phyloP scores from a whole-genome alignment of 2,888 invertebrate genomes.

The Galeruca laticollis region DNA sequence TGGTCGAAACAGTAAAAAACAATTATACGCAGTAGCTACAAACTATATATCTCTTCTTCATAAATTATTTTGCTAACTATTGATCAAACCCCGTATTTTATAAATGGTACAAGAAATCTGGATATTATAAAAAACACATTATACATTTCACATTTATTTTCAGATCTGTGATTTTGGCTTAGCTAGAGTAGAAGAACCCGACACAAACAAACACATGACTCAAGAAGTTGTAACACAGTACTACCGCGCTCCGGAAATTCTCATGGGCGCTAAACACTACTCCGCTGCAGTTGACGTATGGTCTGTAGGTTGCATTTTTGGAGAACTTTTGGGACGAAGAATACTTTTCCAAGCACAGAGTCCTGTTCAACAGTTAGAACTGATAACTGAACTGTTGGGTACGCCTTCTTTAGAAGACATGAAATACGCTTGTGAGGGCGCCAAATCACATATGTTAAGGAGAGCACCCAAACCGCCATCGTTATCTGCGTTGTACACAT shows the following conservation, averaged over 20 bases:
- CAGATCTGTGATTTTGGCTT: slow-evolving; percentile 99
- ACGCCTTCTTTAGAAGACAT: slow-evolving; percentile 96
- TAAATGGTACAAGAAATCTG: background rate
- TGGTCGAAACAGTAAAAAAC: no score
- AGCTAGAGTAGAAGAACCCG: slow-evolving; percentile 97
- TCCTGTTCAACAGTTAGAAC: slow-evolving; percentile 96
- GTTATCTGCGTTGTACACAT: slow-evolving; percentile 89
- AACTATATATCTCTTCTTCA: no score
- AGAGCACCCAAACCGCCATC: slow-evolving; percentile 90
- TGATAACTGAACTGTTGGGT: slow-evolving; percentile 97
- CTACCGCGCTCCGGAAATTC: slow-evolving; percentile 98
- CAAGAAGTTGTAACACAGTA: slow-evolving; percentile 99
- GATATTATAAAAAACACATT: background rate
- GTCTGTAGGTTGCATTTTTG: slow-evolving; percentile 99
- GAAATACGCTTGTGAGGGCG: slow-evolving; percentile 97
- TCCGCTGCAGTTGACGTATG: slow-evolving; percentile 97
- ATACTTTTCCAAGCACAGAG: slow-evolving; percentile 98
- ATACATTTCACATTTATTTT: slow-evolving; percentile 32
- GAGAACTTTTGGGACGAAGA: slow-evolving; percentile 93
- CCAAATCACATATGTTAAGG: slow-evolving; percentile 90
- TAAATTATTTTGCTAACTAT: no score
- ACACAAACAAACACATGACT: slow-evolving; percentile 95
- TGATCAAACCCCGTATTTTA: no score
- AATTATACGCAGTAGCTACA: no score
- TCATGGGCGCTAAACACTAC: slow-evolving; percentile 99